Percentiles rank a stretch among this genome's conserved stretches.
Conservation (phyloP, 2,113 vertebrate genomes). For the Brachyhypopomus occidentalis region DNA sequence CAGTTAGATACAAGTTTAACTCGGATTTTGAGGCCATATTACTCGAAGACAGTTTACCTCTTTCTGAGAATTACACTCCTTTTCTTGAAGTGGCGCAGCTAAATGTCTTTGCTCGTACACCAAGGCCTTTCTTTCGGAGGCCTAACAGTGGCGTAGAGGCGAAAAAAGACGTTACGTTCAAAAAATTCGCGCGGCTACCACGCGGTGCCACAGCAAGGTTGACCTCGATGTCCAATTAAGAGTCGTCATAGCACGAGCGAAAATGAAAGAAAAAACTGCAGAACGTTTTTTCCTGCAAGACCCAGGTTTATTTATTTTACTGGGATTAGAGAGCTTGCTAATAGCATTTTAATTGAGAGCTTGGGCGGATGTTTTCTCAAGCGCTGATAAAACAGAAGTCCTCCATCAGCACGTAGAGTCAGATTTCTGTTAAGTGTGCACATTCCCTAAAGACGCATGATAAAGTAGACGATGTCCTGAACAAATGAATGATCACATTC, state of each 20-base stretch:
- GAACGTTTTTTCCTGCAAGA: too few relatives aligned
- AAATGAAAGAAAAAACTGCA: background rate
- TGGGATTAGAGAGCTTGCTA: background rate
- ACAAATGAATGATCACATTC: background rate
- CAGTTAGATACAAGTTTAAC: too few relatives aligned
- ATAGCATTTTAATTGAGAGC: background rate
- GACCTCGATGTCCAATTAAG: too few relatives aligned
- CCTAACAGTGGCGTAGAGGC: background rate
- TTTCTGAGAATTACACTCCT: background rate
- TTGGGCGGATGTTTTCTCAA: slow-evolving; percentile 10
- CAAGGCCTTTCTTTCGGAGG: background rate
- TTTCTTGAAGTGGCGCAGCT: background rate
- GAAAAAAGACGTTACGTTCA: too few relatives aligned
- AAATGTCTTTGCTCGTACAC: background rate
- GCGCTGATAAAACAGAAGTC: background rate
- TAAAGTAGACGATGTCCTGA: background rate
- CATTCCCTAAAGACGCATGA: slow-evolving; percentile 50
- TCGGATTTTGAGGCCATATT: background rate
- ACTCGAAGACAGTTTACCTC: background rate
- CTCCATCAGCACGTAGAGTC: slow-evolving; percentile 12
- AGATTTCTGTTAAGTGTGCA: slow-evolving; percentile 45
- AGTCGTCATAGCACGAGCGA: too few relatives aligned
- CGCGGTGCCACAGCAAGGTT: too few relatives aligned
- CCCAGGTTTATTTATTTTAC: background rate
- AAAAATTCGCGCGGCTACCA: too few relatives aligned